A percentile compares a stretch with the other conserved stretches of the same genome.
Evolutionary conservation across 2,888 invertebrate genomes (phyloP).

Genomic region (Lottia scabra): DNA sequence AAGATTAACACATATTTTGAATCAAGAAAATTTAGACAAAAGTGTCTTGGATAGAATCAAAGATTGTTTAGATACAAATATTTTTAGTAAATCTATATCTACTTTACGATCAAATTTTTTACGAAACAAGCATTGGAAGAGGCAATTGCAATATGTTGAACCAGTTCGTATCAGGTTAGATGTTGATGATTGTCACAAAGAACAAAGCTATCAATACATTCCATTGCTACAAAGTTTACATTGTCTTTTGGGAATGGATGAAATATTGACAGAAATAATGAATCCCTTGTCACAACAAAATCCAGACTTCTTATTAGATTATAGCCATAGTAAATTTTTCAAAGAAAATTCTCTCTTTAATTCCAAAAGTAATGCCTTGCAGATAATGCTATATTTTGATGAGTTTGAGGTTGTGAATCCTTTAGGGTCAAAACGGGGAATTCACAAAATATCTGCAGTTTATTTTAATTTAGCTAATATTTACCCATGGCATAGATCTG

Average conservation of each 20-base stretch:
- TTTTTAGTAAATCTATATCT: neutral
- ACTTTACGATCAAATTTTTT: neutral
- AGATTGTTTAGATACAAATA: neutral
- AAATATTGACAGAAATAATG: neutral
- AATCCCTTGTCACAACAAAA: neutral
- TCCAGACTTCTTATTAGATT: neutral
- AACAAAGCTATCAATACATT: neutral
- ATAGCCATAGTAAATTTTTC: neutral
- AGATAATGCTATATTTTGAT: slow-evolving; percentile 18
- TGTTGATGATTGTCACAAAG: neutral
- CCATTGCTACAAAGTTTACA: neutral
- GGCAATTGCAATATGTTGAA: neutral
- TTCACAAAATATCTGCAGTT: slow-evolving; percentile 16
- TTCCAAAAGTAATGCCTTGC: neutral
- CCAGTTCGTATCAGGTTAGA: neutral
- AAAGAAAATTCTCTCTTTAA: neutral
- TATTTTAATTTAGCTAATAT: slow-evolving; percentile 18
- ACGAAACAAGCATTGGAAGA: neutral
- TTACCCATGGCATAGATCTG: neutral
- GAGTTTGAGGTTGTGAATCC: too few species aligned
- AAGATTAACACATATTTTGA: neutral
- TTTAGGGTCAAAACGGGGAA: neutral
- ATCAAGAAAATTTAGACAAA: neutral
- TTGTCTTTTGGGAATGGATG: neutral
- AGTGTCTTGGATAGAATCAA: neutral